Evolutionary conservation across 2,113 vertebrate genomes (phyloP), one percentile per base, ranked within the genome.

Genomic region (Hystrix cristata): DNA sequence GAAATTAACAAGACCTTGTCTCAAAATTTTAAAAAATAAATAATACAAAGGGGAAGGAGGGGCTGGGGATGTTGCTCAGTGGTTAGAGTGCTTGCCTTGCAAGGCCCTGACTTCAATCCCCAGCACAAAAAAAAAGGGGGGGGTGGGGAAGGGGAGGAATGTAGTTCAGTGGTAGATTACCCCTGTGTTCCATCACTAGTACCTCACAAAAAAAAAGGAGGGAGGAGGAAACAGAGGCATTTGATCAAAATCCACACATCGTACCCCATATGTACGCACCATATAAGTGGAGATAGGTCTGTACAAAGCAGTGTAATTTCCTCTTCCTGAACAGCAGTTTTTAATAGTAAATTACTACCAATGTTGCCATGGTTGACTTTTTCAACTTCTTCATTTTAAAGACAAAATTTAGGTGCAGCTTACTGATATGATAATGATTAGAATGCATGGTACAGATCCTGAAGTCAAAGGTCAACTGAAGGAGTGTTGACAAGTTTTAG

Each of bases 271-370:
- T 13, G 2, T 87, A 34, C 15, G 64, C 0, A 53, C 15, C 65
- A 79, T 19, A 64, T 46, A 87, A 89, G 69, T 12, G 81, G 55
- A 55, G 16, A 27, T 91, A 65, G 72, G 93, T 95, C 21, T 69
- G 18, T 69, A 57, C 23, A 13, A 51, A 83, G 21, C 3, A 62
- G 10, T 55, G 14, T 87, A 85, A 71, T 72, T 91, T 92, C 84
- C 51, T 97, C 29, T 79, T 91, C n/a, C 74, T 51, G 1, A 51
- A 84, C 94, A 93, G 53, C 29, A 96, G 60, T 23, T 92, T 94
- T 92, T 60, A 85, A 80, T 82, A 87, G 53, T 74, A 60, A 78
- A 53, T 10, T 27, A 38, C 48, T 94, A 43, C 43, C 31, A 1
- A n/a, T 67, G 21, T n/a, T 78, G 59, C 2, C n/a, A 59, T n/a